Evolutionary conservation across 2,888 invertebrate genomes (phyloP), one percentile per base, ranked within the genome.

Genomic region (Phaonia tiefii): DNA sequence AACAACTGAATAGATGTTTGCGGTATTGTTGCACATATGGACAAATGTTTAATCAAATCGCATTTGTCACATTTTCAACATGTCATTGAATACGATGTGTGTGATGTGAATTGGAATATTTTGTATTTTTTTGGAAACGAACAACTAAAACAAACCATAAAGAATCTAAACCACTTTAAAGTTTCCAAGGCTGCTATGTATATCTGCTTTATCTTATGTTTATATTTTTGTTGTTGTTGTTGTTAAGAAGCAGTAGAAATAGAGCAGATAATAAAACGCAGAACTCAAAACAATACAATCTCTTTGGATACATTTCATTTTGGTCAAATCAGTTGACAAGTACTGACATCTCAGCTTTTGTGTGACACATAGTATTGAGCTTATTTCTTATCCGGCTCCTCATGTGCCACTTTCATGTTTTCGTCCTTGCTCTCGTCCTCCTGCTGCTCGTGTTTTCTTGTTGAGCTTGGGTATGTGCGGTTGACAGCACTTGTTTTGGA

Each of bases 291-390:
- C 39, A 67, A 49, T 49, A 67, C 44, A 56, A 56, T 54, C 17
- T 60, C 37, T 37, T 10, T 1, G 54, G 54, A 31, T 37, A 67
- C 44, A 56, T 78, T 87, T 86, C 85, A 87, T 87, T 88, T 89
- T 86, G 89, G 89, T 89, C 89, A 89, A 89, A 86, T 86, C 86
- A 85, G 85, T 67, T 86, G 84, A 84, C 84, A 85, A 82, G 75
- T 82, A 84, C 69, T 85, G 84, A 84, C 84, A 81, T 82, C 82
- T 84, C 81, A 80, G 79, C 77, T 75, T 69, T 74, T 72, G 44
- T 70, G 75, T 73, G 75, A 72, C 69, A 78, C 39, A 69, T 56
- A 60, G 17, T 60, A 65, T 66, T 71, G 42, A 69, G 46, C 25
- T 1, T 70, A 31, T 67, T 60, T 56, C 46, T 42, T 69, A 31